Percentiles rank a stretch among this genome's conserved stretches.
Conservation (phyloP, 2,888 invertebrate species). For the Eristalis tenax region DNA sequence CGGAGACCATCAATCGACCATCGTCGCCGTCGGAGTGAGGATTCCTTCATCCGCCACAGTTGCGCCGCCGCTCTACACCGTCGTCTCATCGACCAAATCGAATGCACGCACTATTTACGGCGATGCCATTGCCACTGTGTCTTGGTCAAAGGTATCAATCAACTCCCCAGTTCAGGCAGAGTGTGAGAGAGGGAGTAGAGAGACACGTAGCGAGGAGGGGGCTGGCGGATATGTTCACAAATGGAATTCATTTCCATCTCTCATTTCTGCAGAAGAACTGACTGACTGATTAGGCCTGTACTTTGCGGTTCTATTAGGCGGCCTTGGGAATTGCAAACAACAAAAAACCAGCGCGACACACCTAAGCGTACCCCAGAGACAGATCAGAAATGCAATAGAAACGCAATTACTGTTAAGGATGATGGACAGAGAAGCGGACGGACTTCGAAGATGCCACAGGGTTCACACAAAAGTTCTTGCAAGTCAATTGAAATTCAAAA, state of each 20-base stretch:
- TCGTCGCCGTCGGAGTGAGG: no score
- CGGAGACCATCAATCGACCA: no score
- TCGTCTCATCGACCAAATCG: neutral
- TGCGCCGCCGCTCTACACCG: no score
- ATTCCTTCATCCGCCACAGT: neutral
- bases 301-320: constrained; percentile 42
- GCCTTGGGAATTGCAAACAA: constrained; percentile 48
- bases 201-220: constrained; percentile 13
- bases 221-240: constrained; percentile 49
- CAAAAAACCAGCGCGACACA: neutral
- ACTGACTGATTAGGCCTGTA: constrained; percentile 12
- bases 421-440: neutral
- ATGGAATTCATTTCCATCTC: constrained; percentile 52
- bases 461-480: neutral
- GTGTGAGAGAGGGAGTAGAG: neutral
- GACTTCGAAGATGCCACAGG: neutral
- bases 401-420: neutral
- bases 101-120: constrained; percentile 65
- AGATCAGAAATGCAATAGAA: neutral
- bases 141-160: constrained; percentile 55
- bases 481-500: neutral
- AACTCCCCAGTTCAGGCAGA: constrained; percentile 5
- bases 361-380: constrained; percentile 4
- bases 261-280: constrained; percentile 28
- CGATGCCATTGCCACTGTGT: constrained; percentile 33